Conservation (phyloP, 1,140 invertebrate genomes). For the Rhyzopertha dominica region DNA sequence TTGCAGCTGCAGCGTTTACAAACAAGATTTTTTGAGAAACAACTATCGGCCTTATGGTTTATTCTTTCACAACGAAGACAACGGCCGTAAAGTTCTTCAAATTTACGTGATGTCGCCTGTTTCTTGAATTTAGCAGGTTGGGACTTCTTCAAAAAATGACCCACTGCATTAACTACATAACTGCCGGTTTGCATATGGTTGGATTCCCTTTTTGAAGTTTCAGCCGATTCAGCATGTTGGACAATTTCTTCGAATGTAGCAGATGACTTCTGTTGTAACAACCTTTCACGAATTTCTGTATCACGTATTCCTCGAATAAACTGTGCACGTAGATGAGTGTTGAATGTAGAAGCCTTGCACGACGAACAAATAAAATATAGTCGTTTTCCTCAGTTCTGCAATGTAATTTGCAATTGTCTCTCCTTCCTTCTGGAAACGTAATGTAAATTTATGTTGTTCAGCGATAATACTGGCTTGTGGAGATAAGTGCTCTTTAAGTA, state of each 20-base stretch:
- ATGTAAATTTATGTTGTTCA: slow-evolving; percentile 31
- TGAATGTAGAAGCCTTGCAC: slow-evolving; percentile 21
- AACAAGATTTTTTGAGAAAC: slow-evolving; percentile 10
- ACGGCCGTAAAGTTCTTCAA: not conserved
- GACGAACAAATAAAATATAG: slow-evolving; percentile 19
- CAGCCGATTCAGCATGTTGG: slow-evolving; percentile 8
- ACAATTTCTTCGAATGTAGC: slow-evolving; percentile 12
- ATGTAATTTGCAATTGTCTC: slow-evolving; percentile 29
- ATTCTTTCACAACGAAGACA: slow-evolving; percentile 12
- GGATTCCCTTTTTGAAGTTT: slow-evolving; percentile 13
- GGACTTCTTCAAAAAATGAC: not conserved
- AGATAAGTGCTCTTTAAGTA: slow-evolving; percentile 21
- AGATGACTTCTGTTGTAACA: slow-evolving; percentile 20
- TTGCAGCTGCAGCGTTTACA: slow-evolving; percentile 4
- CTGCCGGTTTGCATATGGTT: slow-evolving; percentile 7
- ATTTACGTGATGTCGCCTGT: not conserved
- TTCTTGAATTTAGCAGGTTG: not conserved
- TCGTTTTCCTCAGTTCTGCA: slow-evolving; percentile 19
- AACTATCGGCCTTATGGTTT: slow-evolving; percentile 7
- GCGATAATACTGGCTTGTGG: slow-evolving; percentile 28
- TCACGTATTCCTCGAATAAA: slow-evolving; percentile 34
- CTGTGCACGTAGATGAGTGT: slow-evolving; percentile 32
- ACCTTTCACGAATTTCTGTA: slow-evolving; percentile 23
- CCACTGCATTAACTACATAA: slow-evolving; percentile 3
- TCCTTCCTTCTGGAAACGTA: slow-evolving; percentile 25